phyloP scores from a whole-genome alignment of 2,888 invertebrate species.

The Siphlonurus alternatus region DNA sequence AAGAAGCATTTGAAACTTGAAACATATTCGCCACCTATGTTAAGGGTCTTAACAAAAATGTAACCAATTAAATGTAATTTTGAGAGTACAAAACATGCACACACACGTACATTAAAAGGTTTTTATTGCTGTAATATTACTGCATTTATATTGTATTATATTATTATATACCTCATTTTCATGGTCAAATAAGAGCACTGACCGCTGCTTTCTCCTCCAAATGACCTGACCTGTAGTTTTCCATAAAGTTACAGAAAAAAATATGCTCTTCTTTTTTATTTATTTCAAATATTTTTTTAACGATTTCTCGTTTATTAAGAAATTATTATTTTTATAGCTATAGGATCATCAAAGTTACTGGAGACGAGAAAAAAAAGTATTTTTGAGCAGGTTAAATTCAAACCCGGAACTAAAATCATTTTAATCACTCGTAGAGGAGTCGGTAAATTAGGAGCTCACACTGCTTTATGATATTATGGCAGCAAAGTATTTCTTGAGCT shows the following conservation, averaged over 20 bases:
- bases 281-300: neutral
- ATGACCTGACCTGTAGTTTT: neutral
- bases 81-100: no score
- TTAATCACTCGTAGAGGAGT: neutral
- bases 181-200: neutral
- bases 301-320: neutral
- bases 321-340: neutral
- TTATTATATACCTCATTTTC: no score
- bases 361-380: neutral
- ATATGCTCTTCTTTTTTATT: no score
- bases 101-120: no score
- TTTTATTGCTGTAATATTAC: no score
- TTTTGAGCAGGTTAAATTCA: neutral
- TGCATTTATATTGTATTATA: no score
- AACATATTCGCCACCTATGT: no score
- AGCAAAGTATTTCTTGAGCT: neutral
- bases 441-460: neutral
- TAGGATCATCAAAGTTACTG: neutral
- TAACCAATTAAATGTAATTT: no score
- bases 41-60: no score
- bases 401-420: neutral
- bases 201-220: neutral
- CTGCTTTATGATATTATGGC: neutral
- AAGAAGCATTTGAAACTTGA: no score
- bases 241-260: no score